A percentile compares a stretch with the other conserved stretches of the same genome.
Evolutionary conservation across 1,140 invertebrate species (phyloP).

Genomic region (Drosophila kepulauana): DNA sequence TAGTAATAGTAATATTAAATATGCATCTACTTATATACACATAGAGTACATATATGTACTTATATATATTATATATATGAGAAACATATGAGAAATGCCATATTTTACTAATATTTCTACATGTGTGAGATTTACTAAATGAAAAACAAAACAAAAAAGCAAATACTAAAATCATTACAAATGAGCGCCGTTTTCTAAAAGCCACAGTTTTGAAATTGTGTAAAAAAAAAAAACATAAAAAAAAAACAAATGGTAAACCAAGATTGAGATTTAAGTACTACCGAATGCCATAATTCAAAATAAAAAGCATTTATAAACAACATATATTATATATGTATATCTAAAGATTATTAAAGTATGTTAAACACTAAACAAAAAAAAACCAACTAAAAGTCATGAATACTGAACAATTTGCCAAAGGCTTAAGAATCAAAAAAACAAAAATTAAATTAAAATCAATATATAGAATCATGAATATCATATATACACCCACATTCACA

Average conservation of each 20-base stretch:
- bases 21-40: slow-evolving; percentile 28
- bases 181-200: slow-evolving; percentile 81
- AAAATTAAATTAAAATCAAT: slow-evolving; percentile 37
- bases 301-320: slow-evolving; percentile 77
- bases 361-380: slow-evolving; percentile 46
- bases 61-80: slow-evolving; percentile 30
- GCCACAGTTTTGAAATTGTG: slow-evolving; percentile 82
- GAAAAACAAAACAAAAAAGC: slow-evolving; percentile 67
- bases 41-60: slow-evolving; percentile 16
- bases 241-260: slow-evolving; percentile 42
- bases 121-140: slow-evolving; percentile 80
- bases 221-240: slow-evolving; percentile 61
- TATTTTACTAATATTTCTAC: slow-evolving; percentile 73
- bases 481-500: slow-evolving; percentile 38
- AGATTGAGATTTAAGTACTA: slow-evolving; percentile 66
- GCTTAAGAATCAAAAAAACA: slow-evolving; percentile 74
- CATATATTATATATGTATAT: slow-evolving; percentile 49
- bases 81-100: slow-evolving; percentile 74
- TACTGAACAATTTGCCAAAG: slow-evolving; percentile 83
- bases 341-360: slow-evolving; percentile 58
- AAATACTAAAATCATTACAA: slow-evolving; percentile 82
- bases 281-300: slow-evolving; percentile 81
- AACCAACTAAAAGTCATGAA: slow-evolving; percentile 75
- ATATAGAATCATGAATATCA: slow-evolving; percentile 44
- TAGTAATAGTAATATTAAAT: slow-evolving; percentile 12